phyloP scores from a whole-genome alignment of 1,140 invertebrate species.

The Bombus breviceps region DNA sequence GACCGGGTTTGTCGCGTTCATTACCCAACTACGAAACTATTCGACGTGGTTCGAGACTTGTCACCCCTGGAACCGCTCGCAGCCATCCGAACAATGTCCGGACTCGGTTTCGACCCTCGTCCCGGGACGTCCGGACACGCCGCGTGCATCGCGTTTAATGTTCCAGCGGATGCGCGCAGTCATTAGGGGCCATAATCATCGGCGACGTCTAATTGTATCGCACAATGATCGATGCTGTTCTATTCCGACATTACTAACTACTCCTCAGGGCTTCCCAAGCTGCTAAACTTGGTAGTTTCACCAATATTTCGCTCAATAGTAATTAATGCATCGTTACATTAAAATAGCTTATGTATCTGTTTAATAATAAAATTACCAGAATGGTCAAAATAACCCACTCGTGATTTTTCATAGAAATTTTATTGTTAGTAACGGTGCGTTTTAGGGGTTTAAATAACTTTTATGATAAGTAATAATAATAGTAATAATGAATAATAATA shows the following conservation, averaged over 20 bases:
- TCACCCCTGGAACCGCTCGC: conserved; percentile 43
- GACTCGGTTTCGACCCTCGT: conserved; percentile 47
- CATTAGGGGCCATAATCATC: conserved; percentile 56
- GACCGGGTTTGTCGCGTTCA: not conserved
- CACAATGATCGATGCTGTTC: conserved; percentile 51
- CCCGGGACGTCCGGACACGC: conserved; percentile 10
- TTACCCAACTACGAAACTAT: conserved; percentile 61
- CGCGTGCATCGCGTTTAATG: conserved; percentile 5
- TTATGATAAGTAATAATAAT: no score
- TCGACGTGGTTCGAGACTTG: conserved; percentile 55
- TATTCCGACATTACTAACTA: conserved; percentile 13
- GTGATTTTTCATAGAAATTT: no score
- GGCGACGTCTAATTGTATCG: conserved; percentile 46
- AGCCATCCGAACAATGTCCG: conserved; percentile 63
- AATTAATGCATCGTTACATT: not conserved
- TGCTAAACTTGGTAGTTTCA: not conserved
- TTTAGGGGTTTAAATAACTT: no score
- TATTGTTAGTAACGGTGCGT: no score
- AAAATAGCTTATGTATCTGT: not conserved
- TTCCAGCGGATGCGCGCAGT: conserved; percentile 11
- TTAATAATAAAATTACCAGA: not conserved
- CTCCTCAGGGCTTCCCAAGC: not conserved
- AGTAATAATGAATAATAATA: no score
- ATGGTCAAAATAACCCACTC: rapidly evolving
- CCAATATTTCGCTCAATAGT: not conserved